phyloP scores from a whole-genome alignment of 2,113 vertebrate genomes.

The Pandion haliaetus region DNA sequence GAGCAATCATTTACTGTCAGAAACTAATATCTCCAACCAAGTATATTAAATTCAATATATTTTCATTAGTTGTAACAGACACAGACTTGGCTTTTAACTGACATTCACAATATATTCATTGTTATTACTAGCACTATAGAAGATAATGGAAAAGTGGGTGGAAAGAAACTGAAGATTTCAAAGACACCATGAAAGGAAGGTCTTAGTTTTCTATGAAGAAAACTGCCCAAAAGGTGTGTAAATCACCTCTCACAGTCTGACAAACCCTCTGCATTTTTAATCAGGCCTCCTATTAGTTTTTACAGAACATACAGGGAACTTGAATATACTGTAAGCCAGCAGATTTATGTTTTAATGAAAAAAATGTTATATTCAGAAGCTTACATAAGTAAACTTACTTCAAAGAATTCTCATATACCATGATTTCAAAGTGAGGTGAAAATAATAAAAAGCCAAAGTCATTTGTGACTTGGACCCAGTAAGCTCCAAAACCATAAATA shows the following conservation, averaged over 20 bases:
- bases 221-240: slow-evolving; percentile 3
- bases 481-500: not conserved
- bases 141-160: slow-evolving; percentile 27
- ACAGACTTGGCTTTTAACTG: slow-evolving; percentile 44
- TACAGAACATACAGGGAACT: not conserved
- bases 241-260: not conserved
- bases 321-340: not conserved
- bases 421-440: not conserved
- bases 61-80: slow-evolving; percentile 53
- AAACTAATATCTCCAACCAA: slow-evolving; percentile 51
- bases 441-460: not conserved
- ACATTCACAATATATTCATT: slow-evolving; percentile 12
- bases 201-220: not conserved
- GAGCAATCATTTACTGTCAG: slow-evolving; percentile 52
- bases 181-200: not conserved
- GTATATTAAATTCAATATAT: slow-evolving; percentile 60
- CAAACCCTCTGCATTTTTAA: not conserved
- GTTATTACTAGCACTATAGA: slow-evolving; percentile 30
- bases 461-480: not conserved
- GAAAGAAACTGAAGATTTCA: slow-evolving; percentile 13
- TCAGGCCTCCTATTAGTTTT: not conserved
- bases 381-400: not conserved
- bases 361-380: not conserved
- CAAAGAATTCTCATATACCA: not conserved
- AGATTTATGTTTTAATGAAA: not conserved